Evolutionary conservation across 1,140 invertebrate genomes (phyloP), one percentile per base, ranked within the genome.

Genomic region (Monomorium pharaonis): DNA sequence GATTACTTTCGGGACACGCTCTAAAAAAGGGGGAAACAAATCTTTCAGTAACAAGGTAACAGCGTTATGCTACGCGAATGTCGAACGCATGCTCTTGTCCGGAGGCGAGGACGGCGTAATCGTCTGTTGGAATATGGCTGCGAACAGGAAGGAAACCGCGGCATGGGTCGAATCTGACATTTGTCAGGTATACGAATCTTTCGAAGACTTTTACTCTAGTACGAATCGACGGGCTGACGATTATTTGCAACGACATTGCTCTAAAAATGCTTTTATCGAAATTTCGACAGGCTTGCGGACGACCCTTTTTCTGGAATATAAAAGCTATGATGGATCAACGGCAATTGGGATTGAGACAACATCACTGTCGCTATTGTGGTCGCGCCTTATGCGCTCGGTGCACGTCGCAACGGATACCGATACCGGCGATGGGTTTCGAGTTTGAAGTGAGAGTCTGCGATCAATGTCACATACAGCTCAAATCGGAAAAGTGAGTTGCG

Each of bases 221-320:
- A 51, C 6, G 7, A 9, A n/a, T n/a, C n/a, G n/a, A n/a, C n/a
- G n/a, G n/a, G n/a, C n/a, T 54, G 7, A n/a, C 7, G 9, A 7
- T 2, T 7, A 2, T 4, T 21, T 42, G 47, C n/a, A n/a, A 5
- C 7, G 75, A 75, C 21, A 67, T 70, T 27, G 49, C 24, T 62
- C 63, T 81, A 72, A 81, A 27, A 56, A 56, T 58, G 7, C n/a
- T 51, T 18, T 0, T 3, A 21, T 58, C 3, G 14, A 47, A 80
- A 81, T 86, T 14, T n/a, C n/a, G n/a, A n/a, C 60, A 99, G 95
- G 96, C 98, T 74, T 99, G 99, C 95, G 97, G 97, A 54, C 96
- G 97, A 88, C 99, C 99, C 27, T 99, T 99, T 94, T 99, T 99
- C 94, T 99, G 99, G 99, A 99, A 99, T 95, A 96, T 99, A 33